Base-by-base conservation (phyloP, 2,797 vertebrate species). In the Acanthopagrus latus region DNA sequence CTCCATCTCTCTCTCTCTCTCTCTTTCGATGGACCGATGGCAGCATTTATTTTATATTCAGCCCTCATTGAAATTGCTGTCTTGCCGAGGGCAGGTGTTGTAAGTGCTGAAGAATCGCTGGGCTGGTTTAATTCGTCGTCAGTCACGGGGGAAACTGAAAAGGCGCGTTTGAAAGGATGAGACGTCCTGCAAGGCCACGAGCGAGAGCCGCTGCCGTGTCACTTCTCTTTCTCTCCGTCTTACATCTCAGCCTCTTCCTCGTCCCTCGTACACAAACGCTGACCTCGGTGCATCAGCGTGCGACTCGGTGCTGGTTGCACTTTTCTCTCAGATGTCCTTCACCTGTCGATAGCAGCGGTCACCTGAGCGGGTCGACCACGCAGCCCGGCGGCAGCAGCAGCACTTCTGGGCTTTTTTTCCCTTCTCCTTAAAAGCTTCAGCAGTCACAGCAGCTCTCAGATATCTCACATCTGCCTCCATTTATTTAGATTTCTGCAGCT, bases 281-380 rank as follows among this genome's bases (percentile, higher is more conserved):
- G 38, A 77, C 82, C 69, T 86, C 41, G 9, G 56, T 29, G 59
- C 68, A 62, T 65, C 73, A 21, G 47, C n/a, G 6, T 10, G 56
- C 0, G 23, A 66, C 79, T 89, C 80, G 77, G 80, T 62, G 77
- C 83, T 23, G 76, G 83, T 87, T 88, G 84, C 80, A 90, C 88
- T 89, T 88, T 85, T 86, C 79, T 81, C 79, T 78, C 54, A 3
- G 54, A 68, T 38, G 68, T 85, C 65, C 69, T 85, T 84, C 48
- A 70, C 63, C 55, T 33, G 9, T 80, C 60, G 75, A 78, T 63
- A 67, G 62, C 64, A 38, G 55, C 33, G 66, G 48, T 74, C 71
- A 68, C 71, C 56, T 33, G 63, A 70, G 65, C 70, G 18, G 54
- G 11, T 21, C 16, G 77, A 84, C 77, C 84, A 27, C 71, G 18